phyloP scores from a whole-genome alignment of 2,888 invertebrate genomes.

The Pedicia rivosa region DNA sequence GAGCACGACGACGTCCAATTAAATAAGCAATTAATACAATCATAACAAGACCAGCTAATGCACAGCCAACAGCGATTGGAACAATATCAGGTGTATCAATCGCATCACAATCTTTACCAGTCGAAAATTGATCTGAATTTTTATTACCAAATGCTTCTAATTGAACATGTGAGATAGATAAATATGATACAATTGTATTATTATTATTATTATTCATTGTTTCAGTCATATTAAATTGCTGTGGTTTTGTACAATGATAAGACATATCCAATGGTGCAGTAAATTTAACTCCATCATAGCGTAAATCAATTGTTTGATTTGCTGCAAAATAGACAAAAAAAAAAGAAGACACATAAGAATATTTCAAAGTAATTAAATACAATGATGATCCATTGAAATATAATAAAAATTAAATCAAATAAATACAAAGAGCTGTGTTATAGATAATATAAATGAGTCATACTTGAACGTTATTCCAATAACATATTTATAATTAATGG shows the following conservation, averaged over 20 bases:
- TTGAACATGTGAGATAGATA: conserved; percentile 47
- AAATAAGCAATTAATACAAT: conserved; percentile 87
- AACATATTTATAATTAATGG: too few relatives aligned
- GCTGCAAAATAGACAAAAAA: too few relatives aligned
- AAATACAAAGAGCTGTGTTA: too few relatives aligned
- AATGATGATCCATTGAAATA: too few relatives aligned
- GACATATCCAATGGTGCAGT: conserved; percentile 45
- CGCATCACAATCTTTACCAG: conserved; percentile 57
- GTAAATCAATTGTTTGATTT: conserved; percentile 29
- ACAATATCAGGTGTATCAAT: conserved; percentile 74
- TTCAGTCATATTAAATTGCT: conserved; percentile 38
- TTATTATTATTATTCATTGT: conserved; percentile 15
- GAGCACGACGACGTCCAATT: conserved; percentile 72
- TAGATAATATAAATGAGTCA: too few relatives aligned
- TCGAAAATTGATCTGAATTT: conserved; percentile 39
- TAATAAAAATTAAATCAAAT: too few relatives aligned
- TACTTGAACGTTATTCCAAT: too few relatives aligned
- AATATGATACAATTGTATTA: conserved; percentile 26
- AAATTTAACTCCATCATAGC: conserved; percentile 38
- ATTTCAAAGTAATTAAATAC: too few relatives aligned
- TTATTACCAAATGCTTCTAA: conserved; percentile 53
- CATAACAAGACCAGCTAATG: conserved; percentile 74
- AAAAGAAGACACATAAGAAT: too few relatives aligned
- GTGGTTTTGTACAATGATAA: conserved; percentile 50
- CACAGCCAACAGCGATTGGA: conserved; percentile 93